These are phyloP conservation scores for Elaeidobius kamerunicus DNA, from an alignment of 2,888 invertebrate genomes.

Conservation along the genomic window DNA sequence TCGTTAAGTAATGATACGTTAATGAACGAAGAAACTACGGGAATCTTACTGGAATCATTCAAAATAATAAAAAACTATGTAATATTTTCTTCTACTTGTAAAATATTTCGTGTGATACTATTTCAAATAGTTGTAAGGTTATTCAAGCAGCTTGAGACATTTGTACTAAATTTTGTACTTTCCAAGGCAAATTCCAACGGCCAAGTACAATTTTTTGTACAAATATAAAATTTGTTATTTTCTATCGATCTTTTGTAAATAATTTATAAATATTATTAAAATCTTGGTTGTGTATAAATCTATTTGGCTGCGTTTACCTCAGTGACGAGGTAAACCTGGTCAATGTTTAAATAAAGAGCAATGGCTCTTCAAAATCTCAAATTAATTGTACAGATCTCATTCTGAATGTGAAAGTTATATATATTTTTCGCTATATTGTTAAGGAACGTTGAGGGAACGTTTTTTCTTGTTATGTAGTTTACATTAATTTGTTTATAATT, in stretches of 20 bases:
- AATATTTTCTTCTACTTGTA: conserved; percentile 2
- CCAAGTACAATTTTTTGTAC: neutral
- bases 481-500: neutral
- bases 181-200: too few relatives aligned
- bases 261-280: too few relatives aligned
- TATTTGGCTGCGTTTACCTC: neutral
- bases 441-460: neutral
- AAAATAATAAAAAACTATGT: too few relatives aligned
- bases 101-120: conserved; percentile 19
- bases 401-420: conserved; percentile 3
- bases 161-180: too few relatives aligned
- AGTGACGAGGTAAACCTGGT: neutral
- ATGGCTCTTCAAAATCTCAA: neutral
- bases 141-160: neutral
- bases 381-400: conserved; percentile 17
- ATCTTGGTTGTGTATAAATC: too few relatives aligned
- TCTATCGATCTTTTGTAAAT: too few relatives aligned
- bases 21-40: too few relatives aligned
- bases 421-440: neutral
- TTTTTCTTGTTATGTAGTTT: conserved; percentile 1
- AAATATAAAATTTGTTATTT: neutral
- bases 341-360: neutral
- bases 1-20: too few relatives aligned
- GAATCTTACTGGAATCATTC: too few relatives aligned
- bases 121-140: conserved; percentile 17